Evolutionary conservation across 2,888 invertebrate species (phyloP), one percentile per base, ranked within the genome.

Genomic region (Patella pellucida): DNA sequence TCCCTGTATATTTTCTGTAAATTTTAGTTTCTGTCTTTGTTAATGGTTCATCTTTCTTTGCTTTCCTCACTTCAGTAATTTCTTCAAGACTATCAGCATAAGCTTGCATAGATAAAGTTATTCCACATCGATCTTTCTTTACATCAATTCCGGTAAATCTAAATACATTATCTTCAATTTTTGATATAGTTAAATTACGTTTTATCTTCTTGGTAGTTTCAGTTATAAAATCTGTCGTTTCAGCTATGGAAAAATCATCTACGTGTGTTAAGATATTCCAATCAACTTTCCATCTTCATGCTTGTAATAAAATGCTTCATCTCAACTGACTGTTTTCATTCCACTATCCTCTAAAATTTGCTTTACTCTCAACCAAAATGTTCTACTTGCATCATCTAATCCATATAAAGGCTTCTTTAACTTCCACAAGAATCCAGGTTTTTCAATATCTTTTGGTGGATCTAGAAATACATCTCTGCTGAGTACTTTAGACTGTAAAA

Each of bases 11-110:
- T 54, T 54, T 54, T 54, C 54, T 1, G 54, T 54, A 54, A 2
- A 54, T 54, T 54, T 54, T 54, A 54, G 54, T 54, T 54, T 54
- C 54, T 54, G 54, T 54, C 54, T 54, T 54, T 54, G 54, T 54
- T 54, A 54, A 54, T 54, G 54, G 54, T 54, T 54, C 54, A 54
- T 54, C 54, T 54, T 54, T 54, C 54, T 54, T 54, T 54, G 54
- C 54, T 54, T 54, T 54, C 54, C 54, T 54, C 54, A 3, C 54
- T 7, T 3, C 3, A 54, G 54, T 54, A 54, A 54, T 54, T 54
- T 54, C 54, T 54, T 54, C 54, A 54, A 54, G 54, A 54, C 54
- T 54, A 54, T 54, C 54, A 54, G 54, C 54, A 54, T 54, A 54
- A 54, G 54, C 54, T 54, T 54, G 54, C 54, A 54, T 54, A 54